Percentiles rank a stretch among this genome's conserved stretches.
phyloP scores from a whole-genome alignment of 2,797 vertebrate genomes.

The Microchirus variegatus region DNA sequence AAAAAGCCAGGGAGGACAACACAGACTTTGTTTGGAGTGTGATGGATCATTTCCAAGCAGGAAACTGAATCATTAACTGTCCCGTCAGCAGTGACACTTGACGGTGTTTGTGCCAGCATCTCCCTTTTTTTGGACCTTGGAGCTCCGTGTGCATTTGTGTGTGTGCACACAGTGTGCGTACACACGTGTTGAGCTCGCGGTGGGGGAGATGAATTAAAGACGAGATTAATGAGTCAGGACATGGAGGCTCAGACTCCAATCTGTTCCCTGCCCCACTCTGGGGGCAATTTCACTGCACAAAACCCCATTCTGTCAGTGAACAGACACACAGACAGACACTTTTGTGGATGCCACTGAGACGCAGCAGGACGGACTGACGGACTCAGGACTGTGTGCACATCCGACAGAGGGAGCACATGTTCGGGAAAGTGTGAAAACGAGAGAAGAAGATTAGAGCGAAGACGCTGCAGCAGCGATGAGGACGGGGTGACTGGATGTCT shows the following conservation, averaged over 20 bases:
- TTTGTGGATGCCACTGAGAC: slow-evolving; percentile 15
- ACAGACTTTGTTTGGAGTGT: slow-evolving; percentile 5
- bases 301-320: slow-evolving; percentile 75
- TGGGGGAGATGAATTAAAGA: slow-evolving; percentile 79
- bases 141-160: background rate
- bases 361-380: slow-evolving; percentile 25
- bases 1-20: background rate
- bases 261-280: slow-evolving; percentile 72
- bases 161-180: slow-evolving; percentile 28
- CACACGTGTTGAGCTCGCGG: slow-evolving; percentile 51
- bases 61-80: slow-evolving; percentile 53
- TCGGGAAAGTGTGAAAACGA: slow-evolving; percentile 13
- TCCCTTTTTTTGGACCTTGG: slow-evolving; percentile 40
- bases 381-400: slow-evolving; percentile 33
- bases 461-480: background rate
- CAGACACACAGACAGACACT: slow-evolving; percentile 40
- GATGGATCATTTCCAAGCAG: slow-evolving; percentile 40
- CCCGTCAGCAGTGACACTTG: slow-evolving; percentile 28
- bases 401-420: slow-evolving; percentile 33
- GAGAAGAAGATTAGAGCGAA: slow-evolving; percentile 9
- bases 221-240: slow-evolving; percentile 83
- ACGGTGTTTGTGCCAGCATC: slow-evolving; percentile 29
- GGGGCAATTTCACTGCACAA: slow-evolving; percentile 58
- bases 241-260: slow-evolving; percentile 78
- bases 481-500: slow-evolving; percentile 11